Evolutionary conservation across 2,113 vertebrate genomes (phyloP).

Genomic region (Camelus dromedarius): DNA sequence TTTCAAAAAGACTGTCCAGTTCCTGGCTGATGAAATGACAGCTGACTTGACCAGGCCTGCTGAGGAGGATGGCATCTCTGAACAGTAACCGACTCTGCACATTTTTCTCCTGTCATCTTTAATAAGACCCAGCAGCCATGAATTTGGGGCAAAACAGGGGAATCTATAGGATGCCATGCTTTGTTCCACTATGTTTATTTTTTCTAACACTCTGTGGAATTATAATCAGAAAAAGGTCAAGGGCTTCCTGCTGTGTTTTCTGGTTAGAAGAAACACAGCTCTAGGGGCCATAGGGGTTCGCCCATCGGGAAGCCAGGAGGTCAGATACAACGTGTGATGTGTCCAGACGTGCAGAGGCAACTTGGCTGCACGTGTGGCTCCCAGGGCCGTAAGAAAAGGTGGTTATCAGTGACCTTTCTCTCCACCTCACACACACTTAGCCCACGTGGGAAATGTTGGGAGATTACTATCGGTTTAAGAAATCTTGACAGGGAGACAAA

Average conservation of each 20-base stretch:
- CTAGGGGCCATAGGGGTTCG: neutral
- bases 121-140: slow-evolving; percentile 11
- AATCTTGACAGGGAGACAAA: neutral
- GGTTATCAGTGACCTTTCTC: neutral
- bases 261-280: neutral
- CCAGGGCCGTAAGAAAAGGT: neutral
- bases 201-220: neutral
- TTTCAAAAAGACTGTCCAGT: slow-evolving; percentile 41
- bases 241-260: neutral
- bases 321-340: neutral
- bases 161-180: neutral
- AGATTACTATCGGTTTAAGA: neutral
- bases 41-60: neutral
- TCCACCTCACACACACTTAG: neutral
- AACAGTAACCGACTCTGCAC: slow-evolving; percentile 12
- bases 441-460: neutral
- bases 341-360: neutral
- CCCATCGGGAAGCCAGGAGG: neutral
- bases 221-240: slow-evolving; percentile 45
- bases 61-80: neutral
- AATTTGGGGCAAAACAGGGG: neutral
- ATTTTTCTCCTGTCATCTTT: slow-evolving; percentile 35
- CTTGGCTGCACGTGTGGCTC: neutral
- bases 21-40: slow-evolving; percentile 60
- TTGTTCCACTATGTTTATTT: neutral